A percentile compares a stretch with the other conserved stretches of the same genome.
Evolutionary conservation across 2,113 vertebrate species (phyloP).

Genomic region (Dromaius novaehollandiae): DNA sequence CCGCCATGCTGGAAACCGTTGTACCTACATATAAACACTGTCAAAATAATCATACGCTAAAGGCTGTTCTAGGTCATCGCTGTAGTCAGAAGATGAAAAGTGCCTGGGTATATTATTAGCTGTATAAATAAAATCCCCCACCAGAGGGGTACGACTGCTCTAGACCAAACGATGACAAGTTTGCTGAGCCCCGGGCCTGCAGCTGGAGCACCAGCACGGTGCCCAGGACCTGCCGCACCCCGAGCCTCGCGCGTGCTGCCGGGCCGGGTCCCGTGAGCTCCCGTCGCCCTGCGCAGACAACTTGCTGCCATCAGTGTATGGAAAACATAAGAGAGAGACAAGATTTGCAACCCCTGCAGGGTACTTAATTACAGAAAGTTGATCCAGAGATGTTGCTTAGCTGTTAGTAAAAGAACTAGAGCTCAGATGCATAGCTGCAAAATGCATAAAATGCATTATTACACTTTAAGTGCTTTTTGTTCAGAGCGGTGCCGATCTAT

Average conservation of each 20-base stretch:
- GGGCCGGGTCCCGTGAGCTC: not conserved
- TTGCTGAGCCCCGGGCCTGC: not conserved
- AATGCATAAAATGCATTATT: no score
- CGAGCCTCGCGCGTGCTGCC: not conserved
- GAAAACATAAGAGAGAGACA: not conserved
- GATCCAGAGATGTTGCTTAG: not conserved
- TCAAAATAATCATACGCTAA: not conserved
- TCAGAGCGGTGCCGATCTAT: not conserved
- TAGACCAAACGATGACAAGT: not conserved
- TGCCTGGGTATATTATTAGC: not conserved
- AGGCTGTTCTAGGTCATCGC: not conserved
- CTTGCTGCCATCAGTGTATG: rapidly evolving
- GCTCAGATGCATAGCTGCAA: not conserved
- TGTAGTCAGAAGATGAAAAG: not conserved
- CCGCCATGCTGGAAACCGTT: not conserved
- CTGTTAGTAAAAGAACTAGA: not conserved
- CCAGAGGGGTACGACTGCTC: not conserved
- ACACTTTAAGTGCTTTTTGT: not conserved
- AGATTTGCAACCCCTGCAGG: not conserved
- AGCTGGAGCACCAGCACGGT: rapidly evolving
- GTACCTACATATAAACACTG: rapidly evolving
- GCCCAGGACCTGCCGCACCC: not conserved
- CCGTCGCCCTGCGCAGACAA: not conserved
- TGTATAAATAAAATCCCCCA: not conserved
- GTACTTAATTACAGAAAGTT: not conserved